Evolutionary conservation across 1,140 invertebrate genomes (phyloP).

Genomic region (Battus philenor): DNA sequence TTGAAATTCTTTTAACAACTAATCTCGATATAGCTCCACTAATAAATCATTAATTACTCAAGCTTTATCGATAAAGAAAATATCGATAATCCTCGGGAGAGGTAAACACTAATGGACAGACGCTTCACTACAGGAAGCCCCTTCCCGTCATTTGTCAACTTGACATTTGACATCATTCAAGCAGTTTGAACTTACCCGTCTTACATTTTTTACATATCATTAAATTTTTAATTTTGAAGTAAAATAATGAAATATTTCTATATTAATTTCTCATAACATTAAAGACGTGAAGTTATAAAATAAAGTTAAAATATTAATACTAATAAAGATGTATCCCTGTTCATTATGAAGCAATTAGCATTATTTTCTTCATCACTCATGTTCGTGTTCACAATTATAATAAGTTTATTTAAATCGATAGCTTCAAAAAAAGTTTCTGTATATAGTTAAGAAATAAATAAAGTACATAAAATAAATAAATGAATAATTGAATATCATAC

Average conservation of each 20-base stretch:
- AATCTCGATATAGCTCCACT: conserved; percentile 5
- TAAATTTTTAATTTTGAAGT: conserved; percentile 10
- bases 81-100: conserved; percentile 34
- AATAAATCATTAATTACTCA: conserved; percentile 44
- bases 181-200: conserved; percentile 38
- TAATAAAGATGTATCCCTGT: too few relatives aligned
- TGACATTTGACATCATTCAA: conserved; percentile 73
- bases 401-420: too few relatives aligned
- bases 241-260: too few relatives aligned
- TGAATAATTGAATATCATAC: conserved; percentile 21
- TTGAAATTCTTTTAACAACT: neutral
- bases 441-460: too few relatives aligned
- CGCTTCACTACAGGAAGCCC: conserved; percentile 57
- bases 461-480: too few relatives aligned
- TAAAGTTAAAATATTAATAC: too few relatives aligned
- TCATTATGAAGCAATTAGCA: too few relatives aligned
- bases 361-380: too few relatives aligned
- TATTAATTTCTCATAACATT: too few relatives aligned
- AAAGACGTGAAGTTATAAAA: too few relatives aligned
- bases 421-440: too few relatives aligned
- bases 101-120: conserved; percentile 36
- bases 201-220: conserved; percentile 25
- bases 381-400: too few relatives aligned
- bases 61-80: conserved; percentile 44
- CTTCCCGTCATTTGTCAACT: conserved; percentile 59